Evolutionary conservation across 2,888 invertebrate species (phyloP).

Genomic region (Dasysyrphus tricinctus): DNA sequence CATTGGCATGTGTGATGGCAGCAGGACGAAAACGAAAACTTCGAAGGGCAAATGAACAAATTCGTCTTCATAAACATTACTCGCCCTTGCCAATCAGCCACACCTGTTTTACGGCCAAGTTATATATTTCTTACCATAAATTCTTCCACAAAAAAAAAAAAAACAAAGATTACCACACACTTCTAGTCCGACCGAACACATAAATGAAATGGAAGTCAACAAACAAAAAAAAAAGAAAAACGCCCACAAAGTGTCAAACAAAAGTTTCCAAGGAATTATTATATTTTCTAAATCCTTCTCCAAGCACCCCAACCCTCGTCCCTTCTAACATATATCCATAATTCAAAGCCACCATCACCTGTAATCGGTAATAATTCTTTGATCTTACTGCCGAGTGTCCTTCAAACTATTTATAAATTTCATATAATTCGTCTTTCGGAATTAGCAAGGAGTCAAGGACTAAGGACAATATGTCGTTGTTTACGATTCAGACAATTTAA

Average conservation of each 20-base stretch:
- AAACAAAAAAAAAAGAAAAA: conserved; percentile 11
- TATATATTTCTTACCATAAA: conserved; percentile 35
- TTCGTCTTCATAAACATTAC: conserved; percentile 53
- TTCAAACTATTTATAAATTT: conserved; percentile 57
- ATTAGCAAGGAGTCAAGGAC: conserved; percentile 34
- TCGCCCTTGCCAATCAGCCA: conserved; percentile 23
- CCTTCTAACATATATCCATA: background rate
- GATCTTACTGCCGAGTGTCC: conserved; percentile 26
- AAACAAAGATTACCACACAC: conserved; percentile 12
- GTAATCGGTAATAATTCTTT: conserved; percentile 32
- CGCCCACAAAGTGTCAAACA: conserved; percentile 20
- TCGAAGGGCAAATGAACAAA: conserved; percentile 16
- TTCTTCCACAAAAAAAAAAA: conserved; percentile 18
- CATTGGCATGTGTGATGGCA: background rate
- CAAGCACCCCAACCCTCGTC: background rate
- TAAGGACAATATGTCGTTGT: conserved; percentile 19
- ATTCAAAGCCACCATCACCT: conserved; percentile 2
- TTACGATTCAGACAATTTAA: conserved; percentile 7
- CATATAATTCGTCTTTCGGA: conserved; percentile 50
- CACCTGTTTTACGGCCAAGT: conserved; percentile 47
- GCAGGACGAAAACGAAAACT: background rate
- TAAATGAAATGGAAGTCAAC: background rate
- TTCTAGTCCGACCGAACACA: conserved; percentile 34
- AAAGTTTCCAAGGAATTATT: conserved; percentile 42
- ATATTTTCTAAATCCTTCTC: conserved; percentile 8